phyloP scores from a whole-genome alignment of 1,140 invertebrate species.

The Procambarus virginalis region DNA sequence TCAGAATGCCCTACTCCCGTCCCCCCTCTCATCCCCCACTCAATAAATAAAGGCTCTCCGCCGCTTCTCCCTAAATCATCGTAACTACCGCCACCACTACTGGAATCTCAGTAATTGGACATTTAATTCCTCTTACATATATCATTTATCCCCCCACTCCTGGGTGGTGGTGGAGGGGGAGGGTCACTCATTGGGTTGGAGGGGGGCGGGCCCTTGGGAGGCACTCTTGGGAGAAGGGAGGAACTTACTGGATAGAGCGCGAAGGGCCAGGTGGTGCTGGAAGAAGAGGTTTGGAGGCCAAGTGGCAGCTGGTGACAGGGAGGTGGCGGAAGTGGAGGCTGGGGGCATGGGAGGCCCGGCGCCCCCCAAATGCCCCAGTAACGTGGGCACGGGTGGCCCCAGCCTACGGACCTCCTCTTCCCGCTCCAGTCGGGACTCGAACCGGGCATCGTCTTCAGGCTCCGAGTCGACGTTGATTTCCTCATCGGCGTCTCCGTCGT shows the following conservation, averaged over 20 bases:
- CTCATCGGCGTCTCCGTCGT: slow-evolving; percentile 38
- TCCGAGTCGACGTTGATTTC: slow-evolving; percentile 62
- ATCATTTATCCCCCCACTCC: not conserved
- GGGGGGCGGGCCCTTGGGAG: slow-evolving; percentile 44
- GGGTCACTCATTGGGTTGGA: slow-evolving; percentile 50
- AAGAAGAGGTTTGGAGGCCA: slow-evolving; percentile 61
- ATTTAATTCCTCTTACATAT: not conserved
- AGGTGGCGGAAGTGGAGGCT: slow-evolving; percentile 25
- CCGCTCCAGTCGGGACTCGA: not conserved
- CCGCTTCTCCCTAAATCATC: not conserved
- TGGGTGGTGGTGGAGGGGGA: slow-evolving; percentile 26
- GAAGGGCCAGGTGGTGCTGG: slow-evolving; percentile 66
- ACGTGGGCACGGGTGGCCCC: slow-evolving; percentile 38
- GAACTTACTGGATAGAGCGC: slow-evolving; percentile 62
- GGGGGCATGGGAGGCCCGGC: slow-evolving; percentile 30
- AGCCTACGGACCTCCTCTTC: slow-evolving; percentile 19
- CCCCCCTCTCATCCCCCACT: not conserved
- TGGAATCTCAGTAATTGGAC: slow-evolving; percentile 1
- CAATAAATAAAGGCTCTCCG: not conserved
- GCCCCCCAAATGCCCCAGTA: slow-evolving; percentile 36
- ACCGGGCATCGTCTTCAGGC: slow-evolving; percentile 18
- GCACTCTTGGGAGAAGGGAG: slow-evolving; percentile 8
- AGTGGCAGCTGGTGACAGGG: not conserved
- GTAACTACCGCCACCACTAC: not conserved
- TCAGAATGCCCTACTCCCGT: no score